Evolutionary conservation across 1,140 invertebrate species (phyloP).

Genomic region (Ladona fulva): DNA sequence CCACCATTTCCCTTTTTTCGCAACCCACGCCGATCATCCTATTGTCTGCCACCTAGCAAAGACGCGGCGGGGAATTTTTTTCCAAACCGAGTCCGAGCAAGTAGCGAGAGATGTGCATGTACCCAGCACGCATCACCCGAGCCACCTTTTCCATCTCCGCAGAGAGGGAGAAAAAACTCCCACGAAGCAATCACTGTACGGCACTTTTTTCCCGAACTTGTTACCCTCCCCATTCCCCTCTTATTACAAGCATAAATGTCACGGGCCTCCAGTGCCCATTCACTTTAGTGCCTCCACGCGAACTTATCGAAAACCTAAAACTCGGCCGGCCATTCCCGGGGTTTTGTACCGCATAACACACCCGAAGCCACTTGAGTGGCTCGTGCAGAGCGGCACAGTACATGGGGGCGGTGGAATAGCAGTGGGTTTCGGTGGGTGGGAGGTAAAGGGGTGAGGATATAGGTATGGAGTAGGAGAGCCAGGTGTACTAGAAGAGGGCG

Average conservation of each 20-base stretch:
- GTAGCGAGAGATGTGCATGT: neutral
- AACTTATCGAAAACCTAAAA: neutral
- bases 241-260: conserved; percentile 6
- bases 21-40: no score
- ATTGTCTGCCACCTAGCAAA: no score
- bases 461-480: neutral
- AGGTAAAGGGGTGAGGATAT: neutral
- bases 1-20: no score
- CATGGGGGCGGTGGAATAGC: neutral
- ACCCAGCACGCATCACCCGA: no score
- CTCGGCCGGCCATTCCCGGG: neutral
- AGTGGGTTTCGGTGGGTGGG: neutral
- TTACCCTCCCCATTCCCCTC: neutral
- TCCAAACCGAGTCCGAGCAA: neutral
- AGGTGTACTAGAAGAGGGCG: neutral
- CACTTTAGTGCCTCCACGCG: neutral
- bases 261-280: conserved; percentile 5
- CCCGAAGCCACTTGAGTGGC: neutral
- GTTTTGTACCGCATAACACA: conserved; percentile 5
- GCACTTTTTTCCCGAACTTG: neutral
- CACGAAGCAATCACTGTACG: neutral
- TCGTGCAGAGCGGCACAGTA: neutral
- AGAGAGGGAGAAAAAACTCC: neutral
- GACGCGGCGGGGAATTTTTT: neutral
- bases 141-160: neutral